Evolutionary conservation across 2,113 vertebrate genomes (phyloP).

Genomic region (Sinocyclocheilus grahami): DNA sequence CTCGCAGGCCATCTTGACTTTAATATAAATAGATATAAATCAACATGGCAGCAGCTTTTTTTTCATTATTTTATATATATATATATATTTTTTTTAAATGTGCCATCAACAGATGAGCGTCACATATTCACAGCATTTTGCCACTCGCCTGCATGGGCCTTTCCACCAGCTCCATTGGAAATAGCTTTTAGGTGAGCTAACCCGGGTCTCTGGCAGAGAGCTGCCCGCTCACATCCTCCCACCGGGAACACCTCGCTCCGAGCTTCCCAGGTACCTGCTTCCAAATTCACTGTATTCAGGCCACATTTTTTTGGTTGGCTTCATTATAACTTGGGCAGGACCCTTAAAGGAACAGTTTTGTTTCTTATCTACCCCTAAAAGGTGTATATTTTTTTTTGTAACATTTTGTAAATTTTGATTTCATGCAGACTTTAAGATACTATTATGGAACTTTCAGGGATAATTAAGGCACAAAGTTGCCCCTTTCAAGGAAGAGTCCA

Average conservation of each 20-base stretch:
- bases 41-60: slow-evolving; percentile 70
- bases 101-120: slow-evolving; percentile 76
- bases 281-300: background rate
- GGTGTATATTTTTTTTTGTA: background rate
- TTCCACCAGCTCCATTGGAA: slow-evolving; percentile 71
- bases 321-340: background rate
- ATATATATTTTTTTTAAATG: slow-evolving; percentile 52
- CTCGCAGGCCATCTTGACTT: slow-evolving; percentile 76
- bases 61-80: slow-evolving; percentile 1
- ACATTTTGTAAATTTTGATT: too few relatives aligned
- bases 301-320: background rate
- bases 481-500: too few relatives aligned
- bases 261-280: slow-evolving; percentile 1
- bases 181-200: slow-evolving; percentile 77
- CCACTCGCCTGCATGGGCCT: slow-evolving; percentile 64
- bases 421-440: too few relatives aligned
- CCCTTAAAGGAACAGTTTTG: background rate
- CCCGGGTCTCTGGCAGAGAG: slow-evolving; percentile 39
- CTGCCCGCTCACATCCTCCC: background rate
- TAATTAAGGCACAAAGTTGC: background rate
- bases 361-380: background rate
- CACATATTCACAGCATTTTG: slow-evolving; percentile 80
- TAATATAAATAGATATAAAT: slow-evolving; percentile 89
- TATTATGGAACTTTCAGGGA: background rate
- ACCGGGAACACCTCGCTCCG: background rate